Evolutionary conservation across 2,888 invertebrate genomes (phyloP).

Genomic region (Acanthoscelides obtectus): DNA sequence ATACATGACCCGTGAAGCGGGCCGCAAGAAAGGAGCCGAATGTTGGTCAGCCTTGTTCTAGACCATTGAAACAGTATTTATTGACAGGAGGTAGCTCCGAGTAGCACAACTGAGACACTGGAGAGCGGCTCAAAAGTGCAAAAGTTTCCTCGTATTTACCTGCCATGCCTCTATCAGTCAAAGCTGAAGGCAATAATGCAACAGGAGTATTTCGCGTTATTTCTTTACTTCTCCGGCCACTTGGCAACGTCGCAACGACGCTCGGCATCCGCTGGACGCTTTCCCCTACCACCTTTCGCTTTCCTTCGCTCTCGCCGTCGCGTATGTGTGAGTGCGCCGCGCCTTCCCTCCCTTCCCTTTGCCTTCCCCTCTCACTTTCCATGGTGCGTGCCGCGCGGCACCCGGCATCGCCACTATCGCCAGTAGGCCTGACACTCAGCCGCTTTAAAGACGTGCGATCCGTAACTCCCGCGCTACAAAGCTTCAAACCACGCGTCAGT

Average conservation of each 20-base stretch:
- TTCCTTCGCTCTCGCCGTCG: constrained; percentile 13
- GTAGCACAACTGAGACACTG: no score
- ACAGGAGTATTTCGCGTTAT: neutral
- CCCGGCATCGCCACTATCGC: constrained; percentile 14
- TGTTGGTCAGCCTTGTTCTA: no score
- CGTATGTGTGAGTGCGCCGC: constrained; percentile 34
- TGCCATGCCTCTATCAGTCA: no score
- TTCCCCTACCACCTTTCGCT: constrained; percentile 45
- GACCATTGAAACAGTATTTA: no score
- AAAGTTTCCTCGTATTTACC: no score
- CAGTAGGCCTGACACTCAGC: constrained; percentile 57
- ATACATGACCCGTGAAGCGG: no score
- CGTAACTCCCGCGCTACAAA: neutral
- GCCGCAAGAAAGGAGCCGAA: no score
- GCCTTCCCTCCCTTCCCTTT: constrained; percentile 44
- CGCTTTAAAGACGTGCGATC: constrained; percentile 39
- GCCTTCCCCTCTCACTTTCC: constrained; percentile 68
- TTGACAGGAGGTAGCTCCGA: no score
- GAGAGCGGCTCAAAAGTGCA: no score
- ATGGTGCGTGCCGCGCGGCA: constrained; percentile 45
- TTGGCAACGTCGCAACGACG: constrained; percentile 34
- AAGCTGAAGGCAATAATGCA: no score
- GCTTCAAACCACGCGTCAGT: constrained; percentile 3
- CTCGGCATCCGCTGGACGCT: constrained; percentile 37
- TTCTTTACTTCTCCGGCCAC: neutral